Base-by-base conservation (phyloP, 35 echinoderm and acorn worm genomes). In the Ptychodera flava region DNA sequence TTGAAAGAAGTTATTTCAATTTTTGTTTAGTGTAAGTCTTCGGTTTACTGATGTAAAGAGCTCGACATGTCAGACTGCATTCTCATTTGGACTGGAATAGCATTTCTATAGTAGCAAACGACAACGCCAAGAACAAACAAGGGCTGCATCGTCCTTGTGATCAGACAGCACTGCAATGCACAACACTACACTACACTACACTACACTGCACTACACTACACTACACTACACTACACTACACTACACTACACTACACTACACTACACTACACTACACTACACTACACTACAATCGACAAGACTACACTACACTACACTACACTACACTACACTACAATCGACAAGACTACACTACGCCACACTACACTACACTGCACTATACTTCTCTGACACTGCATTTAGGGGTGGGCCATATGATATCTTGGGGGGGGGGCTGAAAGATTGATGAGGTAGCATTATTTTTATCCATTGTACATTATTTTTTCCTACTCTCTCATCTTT, bases 151-250 rank as follows among this genome's bases (percentile, higher is more conserved):
- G n/a, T n/a, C n/a, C n/a, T n/a, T n/a, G n/a, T n/a, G n/a, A n/a
- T n/a, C n/a, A n/a, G n/a, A 85, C 84, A 36, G 33, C 38, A 85
- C 84, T 38, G 29, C 30, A 52, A 16, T 2, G 10, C 38, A 28
- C 10, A 27, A 85, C 84, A 85, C 35, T 38, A 28, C 84, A 85
- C 84, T 85, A 75, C 38, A 85, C 37, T 52, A 75, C 31, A 85
- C 84, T 85, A 75, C 84, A 85, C 84, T 36, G 22, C 31, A 85
- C 84, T 85, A 85, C 84, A 85, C 84, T 85, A 52, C 38, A 85
- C 84, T 85, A 75, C 38, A 85, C 84, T 85, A 85, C 84, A 85
- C 35, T 85, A 75, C 37, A 85, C 84, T 85, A 32, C 38, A 85
- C 38, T 85, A 32, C 38, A 75, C 38, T 85, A 75, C 31, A 38